Evolutionary conservation across 2,797 vertebrate species (phyloP), one percentile per base, ranked within the genome.

Genomic region (Natrix natrix): DNA sequence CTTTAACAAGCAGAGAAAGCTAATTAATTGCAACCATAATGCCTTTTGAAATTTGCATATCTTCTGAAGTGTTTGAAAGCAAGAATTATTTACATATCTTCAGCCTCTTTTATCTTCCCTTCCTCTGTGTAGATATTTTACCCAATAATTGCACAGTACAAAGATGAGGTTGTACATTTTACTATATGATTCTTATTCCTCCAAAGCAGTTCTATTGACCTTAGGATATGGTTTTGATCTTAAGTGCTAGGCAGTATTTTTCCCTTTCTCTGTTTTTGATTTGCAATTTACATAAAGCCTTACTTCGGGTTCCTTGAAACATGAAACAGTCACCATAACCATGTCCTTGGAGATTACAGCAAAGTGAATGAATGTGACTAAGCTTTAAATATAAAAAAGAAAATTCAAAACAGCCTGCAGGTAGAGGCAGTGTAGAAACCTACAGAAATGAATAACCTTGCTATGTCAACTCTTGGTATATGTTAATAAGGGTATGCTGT

Each of bases 361-460:
- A 78, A 92, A 94, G 22, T 90, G 56, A 28, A 63, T 86, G 7
- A 57, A 74, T 94, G 43, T 83, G 43, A 24, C 54, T 93, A 22
- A 90, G 26, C 92, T 95, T 89, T 89, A 91, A 95, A 93, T 88
- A 93, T 88, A 2, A 92, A 93, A 96, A 96, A 91, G 63, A 59
- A 95, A 91, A 96, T 26, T 59, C 16, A 92, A 86, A 95, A 12
- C 43, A 89, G 56, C 57, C 28, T 78, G 1, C 0, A 1, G 94
- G 59, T 37, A 83, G 88, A 94, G 12, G 56, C 14, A 86, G 8
- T 28, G 1, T 61, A 59, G 69, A 94, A 96, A 94, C 28, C 17
- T 92, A 69, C 5, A 91, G 37, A 60, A 94, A 91, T 0, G 17
- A 20, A 86, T 95, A 92, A n/a, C 89, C 94, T 94, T 91, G 20